A percentile compares a stretch with the other conserved stretches of the same genome.
Conservation (phyloP, 2,888 invertebrate genomes). For the Ormyrus rosae region DNA sequence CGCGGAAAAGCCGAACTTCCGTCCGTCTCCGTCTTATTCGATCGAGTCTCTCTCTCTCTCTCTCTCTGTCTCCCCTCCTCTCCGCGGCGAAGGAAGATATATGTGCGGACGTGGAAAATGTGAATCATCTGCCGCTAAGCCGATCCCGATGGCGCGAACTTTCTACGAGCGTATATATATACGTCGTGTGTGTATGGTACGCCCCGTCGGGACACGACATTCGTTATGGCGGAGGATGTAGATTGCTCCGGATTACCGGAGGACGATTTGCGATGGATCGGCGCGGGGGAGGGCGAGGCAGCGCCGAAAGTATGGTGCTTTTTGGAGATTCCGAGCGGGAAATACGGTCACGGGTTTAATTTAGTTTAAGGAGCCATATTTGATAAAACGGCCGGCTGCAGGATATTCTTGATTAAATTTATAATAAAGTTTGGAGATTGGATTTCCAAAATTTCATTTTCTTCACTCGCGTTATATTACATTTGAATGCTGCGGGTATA, state of each 20-base stretch:
- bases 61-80: not conserved
- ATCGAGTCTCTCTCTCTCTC: slow-evolving; percentile 15
- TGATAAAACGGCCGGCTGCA: not conserved
- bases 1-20: slow-evolving; percentile 52
- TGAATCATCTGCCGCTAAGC: slow-evolving; percentile 44
- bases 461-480: too few relatives aligned
- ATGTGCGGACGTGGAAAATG: slow-evolving; percentile 29
- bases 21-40: slow-evolving; percentile 35
- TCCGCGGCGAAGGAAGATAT: too few relatives aligned
- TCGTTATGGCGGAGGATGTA: slow-evolving; percentile 35
- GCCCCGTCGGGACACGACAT: not conserved
- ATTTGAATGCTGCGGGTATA: too few relatives aligned
- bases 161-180: slow-evolving; percentile 10
- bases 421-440: not conserved
- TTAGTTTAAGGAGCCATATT: slow-evolving; percentile 1
- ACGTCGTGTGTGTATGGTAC: not conserved
- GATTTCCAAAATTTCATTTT: too few relatives aligned
- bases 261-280: slow-evolving; percentile 18
- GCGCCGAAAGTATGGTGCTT: slow-evolving; percentile 19
- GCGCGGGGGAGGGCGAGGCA: not conserved
- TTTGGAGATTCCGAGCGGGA: slow-evolving; percentile 2
- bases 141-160: slow-evolving; percentile 34
- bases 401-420: slow-evolving; percentile 5
- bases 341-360: slow-evolving; percentile 18
- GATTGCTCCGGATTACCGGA: slow-evolving; percentile 30